Base-by-base conservation (phyloP, 2,113 vertebrate genomes). In the Gopherus flavomarginatus region DNA sequence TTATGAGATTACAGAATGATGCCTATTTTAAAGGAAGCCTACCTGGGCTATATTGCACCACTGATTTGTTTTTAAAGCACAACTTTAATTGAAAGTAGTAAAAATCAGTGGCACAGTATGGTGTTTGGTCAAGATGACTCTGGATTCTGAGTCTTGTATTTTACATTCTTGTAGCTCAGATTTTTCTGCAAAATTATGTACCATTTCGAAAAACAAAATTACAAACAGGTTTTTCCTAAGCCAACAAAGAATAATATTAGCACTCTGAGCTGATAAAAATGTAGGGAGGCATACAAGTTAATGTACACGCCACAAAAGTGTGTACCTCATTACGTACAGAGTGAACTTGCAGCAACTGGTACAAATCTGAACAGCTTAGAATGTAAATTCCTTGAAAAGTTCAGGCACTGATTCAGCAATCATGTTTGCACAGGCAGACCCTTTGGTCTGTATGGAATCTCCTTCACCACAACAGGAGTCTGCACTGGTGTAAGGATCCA, bases 181-280 rank as follows among this genome's bases (percentile, higher is more conserved):
- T 53, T 1, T 91, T 93, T 9, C n/a, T 94, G 62, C 77, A 59
- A 49, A 87, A 56, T 54, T 85, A 21, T 79, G 12, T 31, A 31
- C 13, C 84, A 22, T 84, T 95, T 95, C 93, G 44, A 85, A 75
- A 87, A 31, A 72, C 14, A 72, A 75, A 75, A 42, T n/a, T 75
- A 21, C 69, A n/a, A 75, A 75, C 69, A 75, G 83, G 12, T 2
- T 57, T 81, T 88, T 88, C 35, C 1, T 86, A 90, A 87, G 1
- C 83, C 47, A 81, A 69, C 31, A 65, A 87, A 21, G n/a, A 92
- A 35, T 83, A 17, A 77, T 91, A 62, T 62, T 82, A 84, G 3
- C 6, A 29, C 13, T 85, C 92, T 88, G 75, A 82, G 53, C 78
- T 4, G 22, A 85, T 65, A 65, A 35, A 65, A 65, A 65, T 65